Base-by-base conservation (phyloP, 2,113 vertebrate species). In the Eptatretus burgeri region DNA sequence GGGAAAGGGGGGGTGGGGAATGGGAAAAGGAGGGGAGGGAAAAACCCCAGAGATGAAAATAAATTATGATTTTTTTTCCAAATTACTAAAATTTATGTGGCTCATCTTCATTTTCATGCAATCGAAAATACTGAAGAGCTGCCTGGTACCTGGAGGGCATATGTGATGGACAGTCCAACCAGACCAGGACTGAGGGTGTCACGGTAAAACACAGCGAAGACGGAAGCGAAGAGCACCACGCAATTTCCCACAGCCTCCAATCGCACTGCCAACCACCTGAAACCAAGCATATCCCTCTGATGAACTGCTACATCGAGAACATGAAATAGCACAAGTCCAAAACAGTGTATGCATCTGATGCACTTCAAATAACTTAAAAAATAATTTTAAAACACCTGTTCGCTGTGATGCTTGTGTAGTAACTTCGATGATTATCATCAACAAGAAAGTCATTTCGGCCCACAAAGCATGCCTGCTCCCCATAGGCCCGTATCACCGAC, bases 401-500 rank as follows among this genome's bases (percentile, higher is more conserved):
- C 16, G 89, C 84, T n/a, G 91, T 80, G 3, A 96, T 91, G 76
- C 87, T 76, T 16, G 89, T 82, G 66, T 78, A 98, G 66, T 98
- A 95, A 16, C 85, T 87, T 70, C 81, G 85, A 76, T 95, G 89
- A 69, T 94, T 95, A 69, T 83, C 78, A 65, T 98, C 91, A 69
- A 98, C 83, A 14, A 81, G 78, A 60, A 68, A 62, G 71, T 98
- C 84, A 0, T 82, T 94, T 72, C 84, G 79, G 11, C 2, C 62
- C 67, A 93, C 83, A 67, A 98, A 95, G 10, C 84, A 80, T 0
- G 77, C 67, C 74, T 95, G 82, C 62, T 87, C 84, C 11, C 77
- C 74, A 1, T 89, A 95, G 66, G 91, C 87, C 1, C 91, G 75
- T 69, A 96, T 95, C 62, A 94, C 81, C 0, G 82, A 84, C 65